Evolutionary conservation across 2,888 invertebrate species (phyloP).

Genomic region (Ormyrus pomaceus): DNA sequence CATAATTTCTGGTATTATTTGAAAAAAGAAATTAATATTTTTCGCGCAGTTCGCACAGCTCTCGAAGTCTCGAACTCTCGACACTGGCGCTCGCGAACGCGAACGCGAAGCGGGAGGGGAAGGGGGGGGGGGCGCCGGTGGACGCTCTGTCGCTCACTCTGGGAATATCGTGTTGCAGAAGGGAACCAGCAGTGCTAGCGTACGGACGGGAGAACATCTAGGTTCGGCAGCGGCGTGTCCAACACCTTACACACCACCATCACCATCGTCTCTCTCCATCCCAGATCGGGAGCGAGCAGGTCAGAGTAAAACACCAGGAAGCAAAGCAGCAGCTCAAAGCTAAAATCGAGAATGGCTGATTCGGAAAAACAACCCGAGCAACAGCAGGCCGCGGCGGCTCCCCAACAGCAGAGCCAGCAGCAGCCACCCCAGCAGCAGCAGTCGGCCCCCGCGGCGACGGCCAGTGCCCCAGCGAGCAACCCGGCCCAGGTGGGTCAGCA

Average conservation of each 20-base stretch:
- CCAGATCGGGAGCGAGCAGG: background rate
- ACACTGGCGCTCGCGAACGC: too few relatives aligned
- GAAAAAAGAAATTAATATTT: too few relatives aligned
- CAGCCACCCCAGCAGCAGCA: conserved; percentile 24
- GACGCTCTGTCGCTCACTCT: background rate
- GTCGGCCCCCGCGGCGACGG: background rate
- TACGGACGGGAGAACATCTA: conserved; percentile 77
- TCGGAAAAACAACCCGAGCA: conserved; percentile 90
- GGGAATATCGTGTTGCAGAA: conserved; percentile 66
- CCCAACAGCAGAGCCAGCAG: conserved; percentile 13
- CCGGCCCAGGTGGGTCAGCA: conserved; percentile 62
- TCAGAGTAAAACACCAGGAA: background rate
- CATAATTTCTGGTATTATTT: too few relatives aligned
- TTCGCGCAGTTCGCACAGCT: too few relatives aligned
- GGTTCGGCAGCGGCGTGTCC: conserved; percentile 77
- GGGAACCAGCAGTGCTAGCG: conserved; percentile 77
- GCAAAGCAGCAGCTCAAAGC: conserved; percentile 72
- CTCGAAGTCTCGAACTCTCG: too few relatives aligned
- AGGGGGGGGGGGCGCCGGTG: background rate
- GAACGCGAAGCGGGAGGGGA: background rate
- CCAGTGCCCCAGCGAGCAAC: conserved; percentile 79
- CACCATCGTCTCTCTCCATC: conserved; percentile 52
- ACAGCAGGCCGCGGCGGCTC: conserved; percentile 80
- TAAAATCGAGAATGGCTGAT: conserved; percentile 93
- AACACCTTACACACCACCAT: conserved; percentile 66